Base-by-base conservation (phyloP, 2,797 vertebrate species). In the Anabas testudineus region DNA sequence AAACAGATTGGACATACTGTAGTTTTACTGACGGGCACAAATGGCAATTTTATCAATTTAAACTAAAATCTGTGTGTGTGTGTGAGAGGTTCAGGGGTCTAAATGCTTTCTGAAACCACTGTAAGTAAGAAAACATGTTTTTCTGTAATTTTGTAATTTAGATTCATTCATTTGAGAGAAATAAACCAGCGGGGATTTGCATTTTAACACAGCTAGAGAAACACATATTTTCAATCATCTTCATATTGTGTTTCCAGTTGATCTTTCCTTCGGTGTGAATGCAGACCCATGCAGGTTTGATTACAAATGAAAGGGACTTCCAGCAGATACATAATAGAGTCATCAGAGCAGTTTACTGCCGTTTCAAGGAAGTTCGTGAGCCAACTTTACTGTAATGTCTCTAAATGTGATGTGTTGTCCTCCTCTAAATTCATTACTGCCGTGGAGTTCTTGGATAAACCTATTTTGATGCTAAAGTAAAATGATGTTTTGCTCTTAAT, bases 401-500 rank as follows among this genome's bases (percentile, higher is more conserved):
- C 41, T 55, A 47, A 16, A 9, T 18, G 21, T 46, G 42, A 69
- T 0, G 18, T 21, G 28, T 48, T 15, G 55, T 47, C 39, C 16
- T 34, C 12, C 37, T 51, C 28, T 67, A 34, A 74, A 74, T 15
- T 53, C 49, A 24, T 52, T 18, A 37, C 55, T 16, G 19, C 46
- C 0, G 43, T 58, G 45, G 19, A 41, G 55, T 12, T 59, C 14
- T 15, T 42, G 45, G 54, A 42, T 43, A 67, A 78, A 67, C 53
- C 10, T 5, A 2, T 3, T 61, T 48, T 52, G 48, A 24, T 21
- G 43, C 36, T 45, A 10, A 42, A 26, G 46, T 18, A 24, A 63
- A 73, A 67, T 60, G 0, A 76, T 67, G 51, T 66, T 67, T 74
- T 61, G 24, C 22, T 48, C 14, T 57, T 15, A 37, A 66, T 32